Evolutionary conservation across 1,140 invertebrate species (phyloP).

Genomic region (Carcinoscorpius rotundicauda): DNA sequence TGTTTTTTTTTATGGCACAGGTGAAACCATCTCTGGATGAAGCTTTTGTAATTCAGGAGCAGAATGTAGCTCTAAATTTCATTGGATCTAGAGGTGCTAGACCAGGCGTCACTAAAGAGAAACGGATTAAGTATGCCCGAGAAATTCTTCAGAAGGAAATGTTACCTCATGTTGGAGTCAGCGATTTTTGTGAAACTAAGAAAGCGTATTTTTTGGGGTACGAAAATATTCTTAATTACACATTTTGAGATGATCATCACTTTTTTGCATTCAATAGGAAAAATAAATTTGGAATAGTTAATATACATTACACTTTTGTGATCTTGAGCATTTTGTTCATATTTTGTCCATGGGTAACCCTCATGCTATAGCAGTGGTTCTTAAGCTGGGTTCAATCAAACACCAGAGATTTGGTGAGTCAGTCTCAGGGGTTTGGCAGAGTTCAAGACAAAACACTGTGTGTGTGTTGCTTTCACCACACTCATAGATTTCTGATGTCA

Average conservation of each 20-base stretch:
- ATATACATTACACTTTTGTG: too few relatives aligned
- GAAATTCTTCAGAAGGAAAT: constrained; percentile 99
- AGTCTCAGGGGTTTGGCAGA: too few relatives aligned
- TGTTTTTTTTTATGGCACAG: constrained; percentile 21
- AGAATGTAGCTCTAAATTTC: constrained; percentile 96
- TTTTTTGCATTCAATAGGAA: constrained; percentile 11
- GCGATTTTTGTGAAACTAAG: constrained; percentile 98
- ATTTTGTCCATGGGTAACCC: too few relatives aligned
- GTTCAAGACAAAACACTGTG: too few relatives aligned
- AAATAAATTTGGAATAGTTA: too few relatives aligned
- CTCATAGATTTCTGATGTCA: too few relatives aligned
- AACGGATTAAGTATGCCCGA: constrained; percentile 95
- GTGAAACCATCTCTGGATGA: constrained; percentile 94
- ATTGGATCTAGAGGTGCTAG: constrained; percentile 91
- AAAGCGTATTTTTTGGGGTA: constrained; percentile 93
- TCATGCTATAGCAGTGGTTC: too few relatives aligned
- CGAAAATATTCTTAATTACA: neutral
- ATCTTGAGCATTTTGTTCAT: too few relatives aligned
- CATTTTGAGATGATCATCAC: constrained; percentile 18
- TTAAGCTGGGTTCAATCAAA: too few relatives aligned
- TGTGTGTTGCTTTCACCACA: too few relatives aligned
- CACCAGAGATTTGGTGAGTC: too few relatives aligned
- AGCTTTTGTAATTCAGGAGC: constrained; percentile 98
- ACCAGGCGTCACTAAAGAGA: constrained; percentile 96
- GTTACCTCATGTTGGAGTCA: constrained; percentile 96